Base-by-base conservation (phyloP, 2,113 vertebrate species). In the Cettia cetti region DNA sequence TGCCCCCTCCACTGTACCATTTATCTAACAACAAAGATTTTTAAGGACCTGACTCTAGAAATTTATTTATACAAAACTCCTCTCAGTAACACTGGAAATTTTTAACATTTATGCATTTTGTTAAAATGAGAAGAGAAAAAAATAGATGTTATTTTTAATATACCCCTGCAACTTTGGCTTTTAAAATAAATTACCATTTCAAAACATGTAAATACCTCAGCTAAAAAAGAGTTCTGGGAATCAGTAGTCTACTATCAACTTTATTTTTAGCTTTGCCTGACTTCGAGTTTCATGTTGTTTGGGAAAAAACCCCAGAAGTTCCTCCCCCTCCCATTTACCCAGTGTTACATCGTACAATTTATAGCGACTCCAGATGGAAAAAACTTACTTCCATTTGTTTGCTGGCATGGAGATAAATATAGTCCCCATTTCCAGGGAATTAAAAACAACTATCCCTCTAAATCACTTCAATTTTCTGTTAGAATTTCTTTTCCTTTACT, bases 151-250 rank as follows among this genome's bases (percentile, higher is more conserved):
- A 45, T 59, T 90, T 92, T 66, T 72, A 53, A 83, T 57, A 59
- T 30, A 82, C 6, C 24, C 15, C 10, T 64, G 1, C 12, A 61
- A 72, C 13, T 79, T 50, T 45, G 40, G 39, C 59, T 90, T 90
- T 87, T 79, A 86, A 89, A 95, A 86, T 53, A 82, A 80, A 53
- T 39, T 50, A 68, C 28, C 33, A 64, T 68, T 75, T 89, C 31
- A 88, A 88, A 94, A 77, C 60, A 92, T 42, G 76, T 77, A 70
- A 94, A 89, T 66, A 86, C 4, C 11, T 89, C 52, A 47, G 68
- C 89, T 81, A 77, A 93, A 95, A 71, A 94, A 90, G 83, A 52
- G 79, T 83, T 78, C 82, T 39, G 90, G 68, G 69, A 97, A 97
- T 95, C 86, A 72, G 44, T 71, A 30, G 68, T 86, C 82, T 52